Percentiles rank a stretch among this genome's conserved stretches.
Conservation (phyloP, 53 echinoderm and acorn worm species). For the Astropecten irregularis region DNA sequence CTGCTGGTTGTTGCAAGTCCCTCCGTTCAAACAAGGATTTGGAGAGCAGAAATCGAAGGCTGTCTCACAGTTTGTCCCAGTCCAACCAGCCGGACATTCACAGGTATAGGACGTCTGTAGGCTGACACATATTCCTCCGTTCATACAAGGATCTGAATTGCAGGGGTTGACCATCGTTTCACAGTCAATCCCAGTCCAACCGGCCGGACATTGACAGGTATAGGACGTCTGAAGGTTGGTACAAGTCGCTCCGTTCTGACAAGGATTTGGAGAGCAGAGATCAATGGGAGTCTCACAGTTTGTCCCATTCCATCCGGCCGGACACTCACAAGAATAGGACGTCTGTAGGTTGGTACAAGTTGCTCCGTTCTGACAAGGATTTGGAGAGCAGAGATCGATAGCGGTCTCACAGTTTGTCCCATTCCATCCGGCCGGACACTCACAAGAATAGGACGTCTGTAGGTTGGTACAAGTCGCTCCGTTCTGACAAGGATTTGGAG, state of each 20-base stretch:
- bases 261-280: slow-evolving; percentile 3
- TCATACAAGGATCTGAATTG: not conserved
- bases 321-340: slow-evolving; percentile 37
- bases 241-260: slow-evolving; percentile 69
- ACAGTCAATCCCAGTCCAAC: slow-evolving; percentile 30
- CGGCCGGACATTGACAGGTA: slow-evolving; percentile 23
- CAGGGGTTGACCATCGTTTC: not conserved
- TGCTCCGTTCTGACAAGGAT: not conserved
- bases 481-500: slow-evolving; percentile 69
- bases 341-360: not conserved
- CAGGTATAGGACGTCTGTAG: not conserved
- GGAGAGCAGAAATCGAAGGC: not conserved
- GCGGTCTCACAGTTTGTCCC: slow-evolving; percentile 18
- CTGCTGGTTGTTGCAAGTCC: slow-evolving; percentile 2
- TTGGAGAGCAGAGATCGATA: not conserved
- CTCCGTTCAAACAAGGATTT: slow-evolving; percentile 9
- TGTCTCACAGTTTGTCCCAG: slow-evolving; percentile 19
- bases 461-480: slow-evolving; percentile 60
- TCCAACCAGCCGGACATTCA: not conserved
- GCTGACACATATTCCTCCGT: not conserved
- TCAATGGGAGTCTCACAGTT: slow-evolving; percentile 20
- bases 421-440: slow-evolving; percentile 36
- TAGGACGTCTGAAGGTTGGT: slow-evolving; percentile 18
- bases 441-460: slow-evolving; percentile 55
- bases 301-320: slow-evolving; percentile 31